These are phyloP conservation scores for Cistogaster globosa DNA, from an alignment of 2,888 invertebrate genomes.

Conservation along the genomic window DNA sequence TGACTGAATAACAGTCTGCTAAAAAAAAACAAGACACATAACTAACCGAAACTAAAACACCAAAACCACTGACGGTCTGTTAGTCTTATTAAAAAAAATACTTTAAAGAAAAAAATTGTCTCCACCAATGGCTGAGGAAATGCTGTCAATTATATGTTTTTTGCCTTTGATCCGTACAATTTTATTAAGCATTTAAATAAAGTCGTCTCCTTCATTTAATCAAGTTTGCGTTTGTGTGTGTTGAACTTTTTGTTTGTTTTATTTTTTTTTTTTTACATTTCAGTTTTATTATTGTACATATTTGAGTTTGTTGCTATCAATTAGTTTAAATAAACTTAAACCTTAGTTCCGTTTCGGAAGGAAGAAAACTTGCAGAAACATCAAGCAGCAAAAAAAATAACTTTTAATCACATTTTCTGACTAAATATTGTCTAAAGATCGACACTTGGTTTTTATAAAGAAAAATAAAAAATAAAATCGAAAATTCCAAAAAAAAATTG, in stretches of 20 bases:
- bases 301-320: conserved; percentile 58
- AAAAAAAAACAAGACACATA: conserved; percentile 29
- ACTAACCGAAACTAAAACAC: conserved; percentile 46
- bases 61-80: conserved; percentile 20
- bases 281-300: conserved; percentile 22
- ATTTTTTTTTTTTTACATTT: not conserved
- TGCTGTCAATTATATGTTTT: conserved; percentile 68
- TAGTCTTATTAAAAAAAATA: conserved; percentile 23
- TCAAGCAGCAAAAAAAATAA: not conserved
- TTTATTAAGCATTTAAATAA: conserved; percentile 62
- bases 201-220: conserved; percentile 59
- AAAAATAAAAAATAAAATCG: conserved; percentile 7
- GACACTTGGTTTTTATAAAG: conserved; percentile 31
- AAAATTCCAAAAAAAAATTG: conserved; percentile 28
- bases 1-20: conserved; percentile 23
- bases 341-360: conserved; percentile 70
- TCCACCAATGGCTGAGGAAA: conserved; percentile 59
- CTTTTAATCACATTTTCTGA: conserved; percentile 18
- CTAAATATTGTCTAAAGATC: conserved; percentile 45
- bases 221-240: conserved; percentile 8
- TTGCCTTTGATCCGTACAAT: conserved; percentile 60
- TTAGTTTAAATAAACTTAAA: conserved; percentile 68
- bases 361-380: conserved; percentile 29
- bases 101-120: conserved; percentile 37
- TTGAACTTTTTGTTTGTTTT: not conserved